These are phyloP conservation scores for Polyommatus icarus DNA, from an alignment of 2,888 invertebrate genomes.

Conservation along the genomic window DNA sequence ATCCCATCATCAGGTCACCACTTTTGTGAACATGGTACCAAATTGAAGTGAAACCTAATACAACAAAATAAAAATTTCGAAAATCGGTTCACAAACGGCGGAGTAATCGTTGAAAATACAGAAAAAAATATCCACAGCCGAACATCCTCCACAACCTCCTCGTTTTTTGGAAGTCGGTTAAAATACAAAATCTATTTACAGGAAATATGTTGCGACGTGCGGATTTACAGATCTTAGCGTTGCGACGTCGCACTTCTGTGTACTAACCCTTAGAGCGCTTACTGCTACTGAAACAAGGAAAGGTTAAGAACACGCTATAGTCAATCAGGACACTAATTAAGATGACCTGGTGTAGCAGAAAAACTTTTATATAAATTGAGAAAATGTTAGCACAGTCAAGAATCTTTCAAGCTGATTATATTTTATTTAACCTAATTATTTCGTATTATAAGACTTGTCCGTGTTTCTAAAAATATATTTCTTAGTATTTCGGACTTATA, in stretches of 20 bases:
- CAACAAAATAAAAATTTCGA: no score
- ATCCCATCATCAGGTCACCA: no score
- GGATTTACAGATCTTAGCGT: not conserved
- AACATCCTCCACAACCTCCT: no score
- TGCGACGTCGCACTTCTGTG: not conserved
- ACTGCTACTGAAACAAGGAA: not conserved
- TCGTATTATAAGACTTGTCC: no score
- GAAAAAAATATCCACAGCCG: no score
- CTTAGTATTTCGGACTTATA: no score
- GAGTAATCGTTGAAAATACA: no score
- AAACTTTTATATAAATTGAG: not conserved
- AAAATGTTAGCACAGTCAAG: not conserved
- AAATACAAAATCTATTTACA: not conserved
- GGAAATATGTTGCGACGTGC: not conserved
- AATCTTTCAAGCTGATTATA: not conserved
- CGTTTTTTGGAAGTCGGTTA: no score
- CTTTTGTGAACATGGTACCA: no score
- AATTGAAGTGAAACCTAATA: no score
- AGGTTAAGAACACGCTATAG: not conserved
- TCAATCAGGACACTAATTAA: constrained; percentile 20
- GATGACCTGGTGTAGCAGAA: constrained; percentile 10
- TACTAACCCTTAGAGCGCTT: not conserved
- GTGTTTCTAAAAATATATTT: no score
- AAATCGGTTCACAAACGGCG: no score
- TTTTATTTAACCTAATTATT: not conserved